Base-by-base conservation (phyloP, 2,888 invertebrate species). In the Azorinus chamasolen region DNA sequence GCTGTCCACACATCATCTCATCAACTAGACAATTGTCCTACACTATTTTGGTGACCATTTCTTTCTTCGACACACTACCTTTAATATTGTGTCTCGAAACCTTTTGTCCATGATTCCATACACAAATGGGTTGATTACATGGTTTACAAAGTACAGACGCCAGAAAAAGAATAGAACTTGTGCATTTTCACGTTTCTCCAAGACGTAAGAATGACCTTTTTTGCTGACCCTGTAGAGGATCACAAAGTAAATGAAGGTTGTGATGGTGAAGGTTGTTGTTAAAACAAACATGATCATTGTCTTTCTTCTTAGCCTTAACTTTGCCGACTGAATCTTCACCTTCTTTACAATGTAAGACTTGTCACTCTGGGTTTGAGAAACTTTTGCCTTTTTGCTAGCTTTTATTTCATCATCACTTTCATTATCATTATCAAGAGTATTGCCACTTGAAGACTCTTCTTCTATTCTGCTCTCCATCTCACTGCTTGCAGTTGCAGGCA, bases 251-350 rank as follows among this genome's bases (percentile, higher is more conserved):
- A 58, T 41, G 24, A 65, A 45, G 0, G 65, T 65, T 24, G 65
- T 72, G 14, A 61, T 41, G 14, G 61, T 45, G 48, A 72, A 72
- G 0, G 65, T 48, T 16, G 61, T 43, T 10, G 72, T 65, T 20
- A 72, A 22, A 59, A 72, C 57, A 41, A 72, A 65, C 72, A 72
- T 72, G 22, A 65, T 72, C 25, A 65, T 18, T 1, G 72, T 72
- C 41, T 65, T 72, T 24, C 27, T 59, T 65, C 53, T n/a, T 14
- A 72, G 46, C 10, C 70, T 53, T 24, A 55, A 18, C 39, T 57
- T 63, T 12, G 70, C 54, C 0, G 55, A n/a, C 27, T 37, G 45
- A 43, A 63, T 20, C 25, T 25, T 32, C 39, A 14, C 27, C 25
- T 45, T 45, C 18, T 53, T 24, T 53, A 37, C 39, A 1, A 51